Base-by-base conservation (phyloP, 2,113 vertebrate species). In the Conger conger region DNA sequence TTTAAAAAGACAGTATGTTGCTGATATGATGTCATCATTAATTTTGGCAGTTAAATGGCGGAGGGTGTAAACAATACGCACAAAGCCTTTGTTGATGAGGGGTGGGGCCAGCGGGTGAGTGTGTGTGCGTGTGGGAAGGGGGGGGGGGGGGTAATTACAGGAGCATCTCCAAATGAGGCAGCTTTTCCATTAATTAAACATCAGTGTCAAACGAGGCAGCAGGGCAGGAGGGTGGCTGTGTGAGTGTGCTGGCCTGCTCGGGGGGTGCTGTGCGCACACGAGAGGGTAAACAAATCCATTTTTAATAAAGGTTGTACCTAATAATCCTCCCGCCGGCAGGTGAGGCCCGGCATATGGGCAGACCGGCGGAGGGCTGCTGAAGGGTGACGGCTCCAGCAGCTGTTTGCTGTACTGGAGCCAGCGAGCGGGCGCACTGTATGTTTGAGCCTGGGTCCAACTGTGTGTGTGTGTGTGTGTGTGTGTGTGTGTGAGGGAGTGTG, bases 301-400 rank as follows among this genome's bases (percentile, higher is more conserved):
- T 92, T 92, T 92, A 92, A 92, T 92, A 88, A 91, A 83, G 84
- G 84, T 89, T 88, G 88, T 91, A 90, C 84, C 80, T 92, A 88
- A 85, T 91, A 88, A 92, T 89, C 84, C 86, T 88, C 82, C 35
- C 81, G 53, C 63, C 88, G 86, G 89, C 90, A 91, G 89, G 86
- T 91, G 87, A 86, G 93, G 90, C 80, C 86, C 88, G 90, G 86
- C 94, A 94, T 94, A 94, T 94, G 94, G 93, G 90, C 83, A 85
- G 88, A 63, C 76, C 77, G 80, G 80, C 87, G 42, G 57, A 4
- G 57, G 57, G 57, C 57, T 20, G 57, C 20, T 33, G 68, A 76
- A 87, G 87, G 90, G 91, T 42, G 76, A 77, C 87, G 86, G 57
- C 81, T 90, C 79, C 20, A 87, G 89, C 92, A 94, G 92, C 91